Evolutionary conservation across 2,888 invertebrate genomes (phyloP).

Genomic region (Macropis europaea): DNA sequence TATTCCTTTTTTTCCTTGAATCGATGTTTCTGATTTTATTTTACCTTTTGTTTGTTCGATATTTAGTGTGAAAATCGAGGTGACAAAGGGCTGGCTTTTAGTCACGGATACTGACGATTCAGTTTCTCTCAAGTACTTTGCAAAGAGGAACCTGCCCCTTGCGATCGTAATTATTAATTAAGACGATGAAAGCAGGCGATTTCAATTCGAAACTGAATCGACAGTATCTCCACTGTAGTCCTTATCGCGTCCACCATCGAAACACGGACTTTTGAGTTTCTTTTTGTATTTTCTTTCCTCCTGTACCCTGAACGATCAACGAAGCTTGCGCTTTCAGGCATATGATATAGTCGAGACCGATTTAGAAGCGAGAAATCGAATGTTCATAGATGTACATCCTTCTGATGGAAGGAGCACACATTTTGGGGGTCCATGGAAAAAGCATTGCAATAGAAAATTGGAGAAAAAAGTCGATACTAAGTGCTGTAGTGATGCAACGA

Average conservation of each 20-base stretch:
- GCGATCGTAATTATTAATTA: no score
- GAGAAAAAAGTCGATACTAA: no score
- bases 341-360: slow-evolving; percentile 11
- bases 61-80: background rate
- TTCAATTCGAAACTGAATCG: slow-evolving; percentile 23
- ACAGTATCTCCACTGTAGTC: background rate
- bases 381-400: background rate
- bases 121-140: background rate
- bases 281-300: background rate
- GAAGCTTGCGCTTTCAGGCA: slow-evolving; percentile 51
- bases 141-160: no score
- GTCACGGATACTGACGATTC: slow-evolving; percentile 9
- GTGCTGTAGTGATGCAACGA: no score
- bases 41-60: no score
- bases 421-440: background rate
- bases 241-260: background rate
- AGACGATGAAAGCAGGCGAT: background rate
- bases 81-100: slow-evolving; percentile 12
- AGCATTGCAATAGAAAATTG: no score
- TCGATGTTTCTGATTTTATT: background rate
- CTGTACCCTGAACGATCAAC: slow-evolving; percentile 3
- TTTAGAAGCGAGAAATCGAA: slow-evolving; percentile 10
- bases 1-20: background rate
- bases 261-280: slow-evolving; percentile 2
- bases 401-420: background rate